phyloP scores from a whole-genome alignment of 64 coral and sea anemone genomes.

The Stichodactyla mertensii region DNA sequence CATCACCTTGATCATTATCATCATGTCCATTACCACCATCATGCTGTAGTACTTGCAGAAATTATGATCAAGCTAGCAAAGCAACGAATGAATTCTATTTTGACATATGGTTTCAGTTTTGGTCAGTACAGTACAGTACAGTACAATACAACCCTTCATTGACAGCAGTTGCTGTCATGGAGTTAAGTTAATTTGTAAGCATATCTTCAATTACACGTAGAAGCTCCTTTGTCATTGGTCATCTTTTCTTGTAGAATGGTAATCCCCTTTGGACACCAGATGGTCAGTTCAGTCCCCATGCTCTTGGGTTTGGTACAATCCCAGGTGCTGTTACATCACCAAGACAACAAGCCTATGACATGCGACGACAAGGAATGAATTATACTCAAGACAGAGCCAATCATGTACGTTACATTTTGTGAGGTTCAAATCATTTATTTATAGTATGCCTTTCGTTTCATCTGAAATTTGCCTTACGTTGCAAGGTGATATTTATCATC shows the following conservation, averaged over 20 bases:
- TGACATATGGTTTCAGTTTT: no score
- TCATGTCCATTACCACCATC: no score
- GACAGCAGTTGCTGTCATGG: no score
- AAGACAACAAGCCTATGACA: slow-evolving; percentile 85
- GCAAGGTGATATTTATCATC: no score
- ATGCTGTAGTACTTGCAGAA: no score
- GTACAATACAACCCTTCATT: no score
- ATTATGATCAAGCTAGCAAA: no score
- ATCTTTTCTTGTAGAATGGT: background rate
- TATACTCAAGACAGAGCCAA: slow-evolving; percentile 34
- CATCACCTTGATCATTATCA: no score
- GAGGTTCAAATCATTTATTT: background rate
- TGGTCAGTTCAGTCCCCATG: slow-evolving; percentile 84
- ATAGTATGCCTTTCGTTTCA: background rate
- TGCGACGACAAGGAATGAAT: slow-evolving; percentile 83
- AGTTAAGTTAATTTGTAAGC: no score
- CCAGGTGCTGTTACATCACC: slow-evolving; percentile 69
- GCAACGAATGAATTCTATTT: no score
- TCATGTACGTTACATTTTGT: slow-evolving; percentile 14
- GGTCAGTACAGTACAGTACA: no score
- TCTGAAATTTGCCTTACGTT: background rate
- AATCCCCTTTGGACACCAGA: slow-evolving; percentile 83
- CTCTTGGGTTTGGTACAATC: slow-evolving; percentile 37
- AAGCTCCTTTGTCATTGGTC: background rate
- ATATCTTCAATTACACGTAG: background rate